Conservation (phyloP, 2,113 vertebrate species). For the Nerophis ophidion region DNA sequence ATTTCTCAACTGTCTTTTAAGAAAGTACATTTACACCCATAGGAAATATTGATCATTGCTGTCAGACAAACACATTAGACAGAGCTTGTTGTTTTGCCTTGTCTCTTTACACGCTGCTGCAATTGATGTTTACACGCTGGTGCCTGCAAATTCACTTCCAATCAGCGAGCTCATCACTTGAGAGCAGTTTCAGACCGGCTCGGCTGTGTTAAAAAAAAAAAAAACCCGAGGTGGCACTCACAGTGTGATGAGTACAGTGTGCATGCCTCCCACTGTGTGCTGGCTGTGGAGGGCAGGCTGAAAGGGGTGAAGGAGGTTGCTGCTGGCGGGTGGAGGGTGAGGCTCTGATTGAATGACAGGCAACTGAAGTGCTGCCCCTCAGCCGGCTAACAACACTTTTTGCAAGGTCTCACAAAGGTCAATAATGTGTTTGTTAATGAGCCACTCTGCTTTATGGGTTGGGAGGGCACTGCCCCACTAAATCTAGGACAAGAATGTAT, state of each 20-base stretch:
- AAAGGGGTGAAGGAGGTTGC: slow-evolving; percentile 23
- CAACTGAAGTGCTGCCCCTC: slow-evolving; percentile 48
- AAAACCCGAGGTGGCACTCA: slow-evolving; percentile 15
- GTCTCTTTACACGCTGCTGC: slow-evolving; percentile 14
- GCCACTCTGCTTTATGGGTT: too few species aligned
- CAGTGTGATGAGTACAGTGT: slow-evolving; percentile 62
- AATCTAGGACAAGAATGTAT: too few species aligned
- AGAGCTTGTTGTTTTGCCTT: neutral
- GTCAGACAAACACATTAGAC: slow-evolving; percentile 1
- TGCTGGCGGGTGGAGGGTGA: slow-evolving; percentile 13
- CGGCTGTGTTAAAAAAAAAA: slow-evolving; percentile 30
- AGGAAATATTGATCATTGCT: neutral
- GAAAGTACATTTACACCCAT: slow-evolving; percentile 13
- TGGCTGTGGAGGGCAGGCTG: slow-evolving; percentile 37
- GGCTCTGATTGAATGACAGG: slow-evolving; percentile 63
- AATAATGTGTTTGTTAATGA: slow-evolving; percentile 18
- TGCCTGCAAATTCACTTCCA: slow-evolving; percentile 49
- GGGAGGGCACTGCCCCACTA: too few species aligned
- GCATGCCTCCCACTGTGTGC: slow-evolving; percentile 44
- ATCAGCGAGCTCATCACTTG: slow-evolving; percentile 66
- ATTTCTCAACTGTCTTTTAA: slow-evolving; percentile 19
- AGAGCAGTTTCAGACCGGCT: slow-evolving; percentile 45
- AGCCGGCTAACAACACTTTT: slow-evolving; percentile 28
- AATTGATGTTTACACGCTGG: slow-evolving; percentile 58
- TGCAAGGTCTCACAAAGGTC: slow-evolving; percentile 57